Conservation (phyloP, 1,140 invertebrate genomes). For the Solenopsis invicta region DNA sequence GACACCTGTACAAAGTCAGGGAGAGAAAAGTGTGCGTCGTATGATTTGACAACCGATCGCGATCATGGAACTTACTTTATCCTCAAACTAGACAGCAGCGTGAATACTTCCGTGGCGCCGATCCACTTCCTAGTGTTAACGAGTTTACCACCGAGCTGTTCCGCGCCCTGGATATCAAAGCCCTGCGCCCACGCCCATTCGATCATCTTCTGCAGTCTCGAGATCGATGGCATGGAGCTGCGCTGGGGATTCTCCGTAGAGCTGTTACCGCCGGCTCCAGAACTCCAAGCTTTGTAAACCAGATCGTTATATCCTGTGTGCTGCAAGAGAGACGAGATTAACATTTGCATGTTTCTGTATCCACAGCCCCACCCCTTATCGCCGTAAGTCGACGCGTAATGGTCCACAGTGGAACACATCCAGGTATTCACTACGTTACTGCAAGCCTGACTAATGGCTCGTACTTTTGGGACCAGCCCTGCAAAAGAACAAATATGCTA, state of each 20-base stretch:
- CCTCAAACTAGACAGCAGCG: slow-evolving; percentile 92
- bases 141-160: slow-evolving; percentile 93
- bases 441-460: slow-evolving; percentile 90
- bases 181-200: slow-evolving; percentile 95
- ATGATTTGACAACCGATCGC: slow-evolving; percentile 4
- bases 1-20: slow-evolving; percentile 87
- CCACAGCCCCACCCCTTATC: slow-evolving; percentile 97
- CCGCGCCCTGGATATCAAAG: slow-evolving; percentile 94
- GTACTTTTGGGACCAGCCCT: slow-evolving; percentile 92
- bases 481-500: slow-evolving; percentile 64
- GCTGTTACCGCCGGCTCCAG: slow-evolving; percentile 80
- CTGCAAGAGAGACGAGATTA: slow-evolving; percentile 93
- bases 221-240: slow-evolving; percentile 93
- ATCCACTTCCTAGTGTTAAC: slow-evolving; percentile 97
- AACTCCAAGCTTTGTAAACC: slow-evolving; percentile 88
- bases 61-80: slow-evolving; percentile 88
- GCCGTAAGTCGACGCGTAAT: slow-evolving; percentile 95
- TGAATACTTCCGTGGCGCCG: slow-evolving; percentile 95
- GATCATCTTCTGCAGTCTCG: slow-evolving; percentile 93
- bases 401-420: slow-evolving; percentile 93
- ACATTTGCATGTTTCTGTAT: slow-evolving; percentile 96
- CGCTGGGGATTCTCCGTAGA: slow-evolving; percentile 86
- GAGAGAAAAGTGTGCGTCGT: slow-evolving; percentile 57
- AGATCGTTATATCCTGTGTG: slow-evolving; percentile 91
- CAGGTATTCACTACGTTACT: slow-evolving; percentile 90